Evolutionary conservation across 2,113 vertebrate species (phyloP), one percentile per base, ranked within the genome.

Genomic region (Dicrurus megarhynchus): DNA sequence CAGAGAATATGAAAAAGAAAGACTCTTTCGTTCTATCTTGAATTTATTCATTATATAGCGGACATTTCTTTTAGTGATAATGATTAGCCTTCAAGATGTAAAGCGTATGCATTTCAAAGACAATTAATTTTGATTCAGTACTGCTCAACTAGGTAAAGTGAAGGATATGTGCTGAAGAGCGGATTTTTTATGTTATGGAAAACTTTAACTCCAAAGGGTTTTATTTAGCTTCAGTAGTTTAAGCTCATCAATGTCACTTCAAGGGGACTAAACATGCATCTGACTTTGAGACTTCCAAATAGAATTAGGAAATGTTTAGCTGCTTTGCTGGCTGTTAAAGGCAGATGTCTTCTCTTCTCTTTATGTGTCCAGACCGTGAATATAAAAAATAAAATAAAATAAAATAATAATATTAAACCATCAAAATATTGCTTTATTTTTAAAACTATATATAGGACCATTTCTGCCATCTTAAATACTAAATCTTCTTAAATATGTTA

Each of bases 61-160:
- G 69, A 71, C 33, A 71, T 92, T 86, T 92, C 35, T 81, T 84
- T 60, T 73, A 56, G 64, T 71, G 73, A 59, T 87, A 93, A 91
- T 84, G 53, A 81, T 91, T 82, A 89, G 44, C 23, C 80, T 95
- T 82, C 65, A 95, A 85, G 90, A 92, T 78, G 60, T 77, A 93
- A 95, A 92, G 46, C 2, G 0, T 49, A 52, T 86, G 64, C 41
- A 81, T 95, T 95, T 94, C 74, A 92, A 85, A 91, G 81, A 85
- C 86, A 90, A 90, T 88, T 83, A 94, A 95, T 73, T 84, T 76
- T 95, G 74, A 89, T 94, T 94, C 73, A 94, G 33, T 83, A 65
- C 33, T 84, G 91, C 46, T 95, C 32, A 85, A 2, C 33, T 30
- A 90, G 61, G 53, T 90, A 95, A 91, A 91, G 22, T 57, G 33